Percentiles rank a stretch among this genome's conserved stretches.
phyloP scores from a whole-genome alignment of 2,113 vertebrate species.

The Nerophis lumbriciformis region DNA sequence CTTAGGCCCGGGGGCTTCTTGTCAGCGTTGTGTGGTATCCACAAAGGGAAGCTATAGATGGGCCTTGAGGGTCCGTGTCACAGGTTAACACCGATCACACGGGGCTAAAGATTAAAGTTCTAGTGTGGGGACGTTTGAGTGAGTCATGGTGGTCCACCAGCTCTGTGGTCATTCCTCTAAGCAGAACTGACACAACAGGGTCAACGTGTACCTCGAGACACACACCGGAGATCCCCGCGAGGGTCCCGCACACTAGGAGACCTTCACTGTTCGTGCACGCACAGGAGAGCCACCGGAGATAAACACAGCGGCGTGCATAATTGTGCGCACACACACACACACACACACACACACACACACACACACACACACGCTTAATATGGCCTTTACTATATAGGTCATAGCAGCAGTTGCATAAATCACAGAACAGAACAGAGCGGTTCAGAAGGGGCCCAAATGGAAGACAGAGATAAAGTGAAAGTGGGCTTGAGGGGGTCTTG shows the following conservation, averaged over 20 bases:
- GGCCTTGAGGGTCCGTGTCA: conserved; percentile 48
- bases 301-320: conserved; percentile 9
- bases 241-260: conserved; percentile 34
- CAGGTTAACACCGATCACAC: conserved; percentile 27
- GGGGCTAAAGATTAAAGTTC: conserved; percentile 14
- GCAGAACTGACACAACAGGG: conserved; percentile 65
- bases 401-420: conserved; percentile 38
- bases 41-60: conserved; percentile 33
- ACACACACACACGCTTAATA: conserved; percentile 1
- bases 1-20: conserved; percentile 26
- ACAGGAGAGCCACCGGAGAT: conserved; percentile 24
- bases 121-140: conserved; percentile 13
- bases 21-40: conserved; percentile 17
- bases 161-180: conserved; percentile 46
- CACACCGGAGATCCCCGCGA: conserved; percentile 44
- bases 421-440: conserved; percentile 4
- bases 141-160: conserved; percentile 56
- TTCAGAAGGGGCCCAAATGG: conserved; percentile 9
- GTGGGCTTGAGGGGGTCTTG: neutral
- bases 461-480: conserved; percentile 10
- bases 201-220: conserved; percentile 57
- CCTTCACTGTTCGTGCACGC: conserved; percentile 34
- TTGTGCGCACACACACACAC: neutral
- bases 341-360: conserved; percentile 1
- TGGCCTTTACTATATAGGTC: conserved; percentile 58